These are phyloP conservation scores for Polylopha cassiicola DNA, from an alignment of 2,888 invertebrate genomes.

Conservation along the genomic window DNA sequence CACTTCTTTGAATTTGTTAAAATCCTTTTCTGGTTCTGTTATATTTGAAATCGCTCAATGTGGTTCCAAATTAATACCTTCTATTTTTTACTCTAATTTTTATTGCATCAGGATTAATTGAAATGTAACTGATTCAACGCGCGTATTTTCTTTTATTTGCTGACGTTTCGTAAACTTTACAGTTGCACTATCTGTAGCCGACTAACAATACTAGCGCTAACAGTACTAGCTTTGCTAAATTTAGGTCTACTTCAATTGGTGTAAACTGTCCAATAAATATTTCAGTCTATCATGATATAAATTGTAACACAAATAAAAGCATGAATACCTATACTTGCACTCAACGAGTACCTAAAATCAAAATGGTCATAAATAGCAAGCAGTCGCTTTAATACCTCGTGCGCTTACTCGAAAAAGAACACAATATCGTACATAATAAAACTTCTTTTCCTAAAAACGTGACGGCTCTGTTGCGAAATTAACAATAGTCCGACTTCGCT, in stretches of 20 bases:
- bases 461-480: slow-evolving; percentile 33
- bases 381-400: slow-evolving; percentile 21
- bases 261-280: too few species aligned
- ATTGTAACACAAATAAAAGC: background rate
- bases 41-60: slow-evolving; percentile 6
- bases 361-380: slow-evolving; percentile 16
- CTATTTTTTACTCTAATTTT: too few species aligned
- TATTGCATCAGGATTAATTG: too few species aligned
- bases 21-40: slow-evolving; percentile 27
- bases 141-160: too few species aligned
- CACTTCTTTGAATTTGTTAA: slow-evolving; percentile 48
- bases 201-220: too few species aligned
- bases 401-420: slow-evolving; percentile 23
- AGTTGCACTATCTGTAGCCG: too few species aligned
- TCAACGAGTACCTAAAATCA: slow-evolving; percentile 8
- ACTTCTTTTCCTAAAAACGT: slow-evolving; percentile 26
- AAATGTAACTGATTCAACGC: too few species aligned
- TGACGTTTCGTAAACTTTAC: too few species aligned
- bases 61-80: too few species aligned
- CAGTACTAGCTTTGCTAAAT: too few species aligned
- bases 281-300: too few species aligned
- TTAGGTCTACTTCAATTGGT: too few species aligned
- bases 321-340: background rate
- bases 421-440: slow-evolving; percentile 28
- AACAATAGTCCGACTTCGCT: slow-evolving; percentile 49